Base-by-base conservation (phyloP, 1,140 invertebrate species). In the Whitmania pigra region DNA sequence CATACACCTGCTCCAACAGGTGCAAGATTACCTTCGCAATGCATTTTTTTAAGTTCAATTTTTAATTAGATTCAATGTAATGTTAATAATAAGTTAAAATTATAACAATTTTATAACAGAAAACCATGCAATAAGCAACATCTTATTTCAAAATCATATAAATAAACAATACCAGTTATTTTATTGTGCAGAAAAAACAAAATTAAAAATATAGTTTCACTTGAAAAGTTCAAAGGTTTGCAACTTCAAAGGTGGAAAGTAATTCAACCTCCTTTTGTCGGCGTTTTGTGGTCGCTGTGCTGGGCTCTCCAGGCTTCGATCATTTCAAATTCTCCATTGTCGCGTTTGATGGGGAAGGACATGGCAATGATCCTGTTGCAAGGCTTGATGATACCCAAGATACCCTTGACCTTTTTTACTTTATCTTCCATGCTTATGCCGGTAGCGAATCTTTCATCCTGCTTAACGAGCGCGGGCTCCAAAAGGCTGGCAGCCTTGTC, bases 251-350 rank as follows among this genome's bases (percentile, higher is more conserved):
- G 15, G 15, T 17, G 57, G 22, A 63, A 15, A 13, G 27, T 66
- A 31, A 66, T 36, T 31, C 67, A 11, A 70, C 94, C 94, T 89
- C 95, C 94, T 89, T 98, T 98, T 78, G 90, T 94, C 27, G 95
- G 95, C 55, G 89, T 91, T 79, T 94, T 88, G 83, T 99, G 95
- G 68, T 93, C 92, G 78, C 92, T 95, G 84, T 99, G 96, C 81
- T 99, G 96, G 40, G 95, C 94, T 76, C 96, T 85, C 84, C 95
- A 99, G 2, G 92, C 96, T 73, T 90, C 91, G 76, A 99, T 95
- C 87, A 97, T 94, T 81, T 97, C 94, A 80, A 94, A 97, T 79
- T 92, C 88, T 2, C 95, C 96, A 77, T 92, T 93, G 81, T 99
- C 96, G 74, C 93, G 88, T 80, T 90, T 88, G 66, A 99, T 84